Evolutionary conservation across 2,888 invertebrate species (phyloP).

Genomic region (Ochlodes sylvanus): DNA sequence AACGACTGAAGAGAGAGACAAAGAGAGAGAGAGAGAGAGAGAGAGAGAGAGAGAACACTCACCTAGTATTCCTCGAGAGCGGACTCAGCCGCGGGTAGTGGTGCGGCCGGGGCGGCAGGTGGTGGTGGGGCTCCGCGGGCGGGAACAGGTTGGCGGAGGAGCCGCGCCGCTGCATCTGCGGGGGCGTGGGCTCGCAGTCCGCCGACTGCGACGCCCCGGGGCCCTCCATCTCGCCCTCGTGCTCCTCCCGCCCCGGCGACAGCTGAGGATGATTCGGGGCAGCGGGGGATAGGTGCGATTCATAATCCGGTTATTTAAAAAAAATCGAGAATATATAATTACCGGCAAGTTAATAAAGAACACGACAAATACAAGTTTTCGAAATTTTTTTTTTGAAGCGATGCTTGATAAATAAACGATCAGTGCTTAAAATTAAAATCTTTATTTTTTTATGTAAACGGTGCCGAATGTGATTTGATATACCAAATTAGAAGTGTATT

Average conservation of each 20-base stretch:
- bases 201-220: conserved; percentile 96
- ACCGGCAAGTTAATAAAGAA: no score
- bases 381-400: no score
- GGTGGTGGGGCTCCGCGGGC: conserved; percentile 84
- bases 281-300: neutral
- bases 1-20: no score
- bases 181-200: conserved; percentile 97
- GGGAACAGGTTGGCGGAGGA: conserved; percentile 95
- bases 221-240: conserved; percentile 94
- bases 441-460: no score
- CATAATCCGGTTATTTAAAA: neutral
- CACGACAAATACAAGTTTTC: no score
- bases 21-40: no score
- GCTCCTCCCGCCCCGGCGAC: conserved; percentile 94
- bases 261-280: conserved; percentile 79
- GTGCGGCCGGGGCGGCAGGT: conserved; percentile 78
- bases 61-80: conserved; percentile 88
- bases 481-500: no score
- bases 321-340: no score
- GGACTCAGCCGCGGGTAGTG: conserved; percentile 91
- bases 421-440: no score
- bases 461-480: no score
- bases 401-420: no score
- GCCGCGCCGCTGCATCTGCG: conserved; percentile 91
- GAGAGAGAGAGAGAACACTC: conserved; percentile 32